These are phyloP conservation scores for Bombycilla garrulus DNA, from an alignment of 2,113 vertebrate genomes.

Conservation along the genomic window DNA sequence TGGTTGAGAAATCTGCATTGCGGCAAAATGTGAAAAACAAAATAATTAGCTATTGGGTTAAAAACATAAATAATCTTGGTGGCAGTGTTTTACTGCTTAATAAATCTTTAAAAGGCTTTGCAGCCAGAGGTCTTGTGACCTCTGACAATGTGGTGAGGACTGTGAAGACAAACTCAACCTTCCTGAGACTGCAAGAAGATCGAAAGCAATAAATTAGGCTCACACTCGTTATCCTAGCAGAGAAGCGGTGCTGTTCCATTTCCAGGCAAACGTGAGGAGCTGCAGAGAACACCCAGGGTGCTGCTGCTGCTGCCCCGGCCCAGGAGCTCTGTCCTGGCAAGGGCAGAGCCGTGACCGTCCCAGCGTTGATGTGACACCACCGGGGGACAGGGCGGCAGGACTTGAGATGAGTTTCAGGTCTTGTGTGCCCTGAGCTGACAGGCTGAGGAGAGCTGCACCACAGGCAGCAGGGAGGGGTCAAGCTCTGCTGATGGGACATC, in stretches of 20 bases:
- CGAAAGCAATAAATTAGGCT: too few species aligned
- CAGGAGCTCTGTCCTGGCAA: neutral
- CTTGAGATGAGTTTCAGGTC: neutral
- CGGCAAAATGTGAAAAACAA: too few species aligned
- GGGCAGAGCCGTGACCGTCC: neutral
- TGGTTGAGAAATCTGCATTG: too few species aligned
- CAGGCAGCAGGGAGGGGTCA: slow-evolving; percentile 52
- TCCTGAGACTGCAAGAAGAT: too few species aligned
- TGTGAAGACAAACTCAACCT: too few species aligned
- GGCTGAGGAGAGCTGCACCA: slow-evolving; percentile 18
- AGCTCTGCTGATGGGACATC: neutral
- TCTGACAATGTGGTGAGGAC: too few species aligned
- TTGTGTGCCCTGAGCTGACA: neutral
- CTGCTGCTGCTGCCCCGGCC: neutral
- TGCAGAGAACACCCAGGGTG: neutral
- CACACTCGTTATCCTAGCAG: too few species aligned
- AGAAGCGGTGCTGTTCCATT: neutral
- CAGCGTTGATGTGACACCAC: neutral
- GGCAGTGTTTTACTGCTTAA: too few species aligned
- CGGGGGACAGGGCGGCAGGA: neutral
- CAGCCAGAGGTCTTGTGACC: too few species aligned
- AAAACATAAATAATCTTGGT: too few species aligned
- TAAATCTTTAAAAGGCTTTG: too few species aligned
- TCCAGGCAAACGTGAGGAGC: neutral
- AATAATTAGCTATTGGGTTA: too few species aligned